A percentile compares a stretch with the other conserved stretches of the same genome.
Conservation (phyloP, 1,140 invertebrate genomes). For the Calephelis nemesis region DNA sequence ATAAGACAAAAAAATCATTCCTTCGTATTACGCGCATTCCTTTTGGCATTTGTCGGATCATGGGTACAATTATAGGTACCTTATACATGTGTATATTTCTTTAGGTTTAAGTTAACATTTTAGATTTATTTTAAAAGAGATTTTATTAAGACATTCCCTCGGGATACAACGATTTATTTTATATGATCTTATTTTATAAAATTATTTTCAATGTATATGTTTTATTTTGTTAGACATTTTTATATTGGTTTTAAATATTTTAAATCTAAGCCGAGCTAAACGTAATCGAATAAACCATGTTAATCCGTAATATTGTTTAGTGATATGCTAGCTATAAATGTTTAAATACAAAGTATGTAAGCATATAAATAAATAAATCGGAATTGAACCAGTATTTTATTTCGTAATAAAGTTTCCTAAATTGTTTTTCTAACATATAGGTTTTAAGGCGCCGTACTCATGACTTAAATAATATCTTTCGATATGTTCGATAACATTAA, state of each 20-base stretch:
- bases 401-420: not conserved
- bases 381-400: conserved; percentile 57
- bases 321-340: conserved; percentile 54
- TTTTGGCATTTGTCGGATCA: conserved; percentile 19
- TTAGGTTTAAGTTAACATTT: conserved; percentile 34
- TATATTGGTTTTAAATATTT: conserved; percentile 54
- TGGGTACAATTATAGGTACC: conserved; percentile 1
- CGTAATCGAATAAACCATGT: conserved; percentile 36
- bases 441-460: no score
- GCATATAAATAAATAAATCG: conserved; percentile 70
- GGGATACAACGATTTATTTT: conserved; percentile 72
- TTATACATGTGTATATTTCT: conserved; percentile 21
- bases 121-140: conserved; percentile 60
- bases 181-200: conserved; percentile 42
- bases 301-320: conserved; percentile 43
- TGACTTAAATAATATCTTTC: no score
- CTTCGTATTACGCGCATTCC: conserved; percentile 1
- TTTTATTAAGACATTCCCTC: conserved; percentile 58
- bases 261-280: conserved; percentile 35
- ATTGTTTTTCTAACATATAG: no score
- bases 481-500: no score
- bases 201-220: conserved; percentile 65
- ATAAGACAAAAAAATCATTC: conserved; percentile 6
- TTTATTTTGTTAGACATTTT: conserved; percentile 72
- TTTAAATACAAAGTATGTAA: conserved; percentile 57